Base-by-base conservation (phyloP, 1,140 invertebrate genomes). In the Scaptomyza montana region DNA sequence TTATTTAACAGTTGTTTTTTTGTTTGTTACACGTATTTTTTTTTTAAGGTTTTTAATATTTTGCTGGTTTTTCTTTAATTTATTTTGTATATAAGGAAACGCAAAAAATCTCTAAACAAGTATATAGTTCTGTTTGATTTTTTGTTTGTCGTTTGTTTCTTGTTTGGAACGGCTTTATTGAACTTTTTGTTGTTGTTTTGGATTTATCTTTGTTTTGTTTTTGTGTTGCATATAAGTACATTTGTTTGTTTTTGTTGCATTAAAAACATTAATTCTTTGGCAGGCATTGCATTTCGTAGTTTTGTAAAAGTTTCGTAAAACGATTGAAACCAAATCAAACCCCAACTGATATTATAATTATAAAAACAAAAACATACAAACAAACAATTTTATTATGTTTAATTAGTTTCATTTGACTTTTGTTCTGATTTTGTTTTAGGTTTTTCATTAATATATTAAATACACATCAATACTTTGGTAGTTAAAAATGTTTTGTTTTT, bases 261-360 rank as follows among this genome's bases (percentile, higher is more conserved):
- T 81, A 80, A 85, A 85, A 87, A 87, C 82, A 78, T 87, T 87
- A 82, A 82, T 89, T 87, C 84, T 89, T 87, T 90, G 87, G 89
- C 89, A 91, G 89, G 89, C 81, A 91, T 91, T 90, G 75, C 80
- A 91, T 91, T 91, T 91, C 89, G 78, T 87, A 89, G 81, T 91
- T 91, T 91, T 91, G 90, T 91, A 90, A 82, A 82, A 77, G 84
- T 82, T 82, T 70, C 59, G 30, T 78, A 71, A 74, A 65, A 75
- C 68, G 57, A 69, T 59, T 72, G 36, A 82, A 87, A 87, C 74
- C 54, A 70, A 80, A 78, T 53, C 19, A 28, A 75, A 71, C 66
- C 50, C 19, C 8, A 67, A 87, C 43, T 65, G n/a, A 55, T 50
- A 43, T 33, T 61, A 53, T 7, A 36, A 36, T 6, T 56, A 57